Percentiles rank a stretch among this genome's conserved stretches.
phyloP scores from a whole-genome alignment of 2,113 vertebrate genomes.

The Dryoscopus gambensis region DNA sequence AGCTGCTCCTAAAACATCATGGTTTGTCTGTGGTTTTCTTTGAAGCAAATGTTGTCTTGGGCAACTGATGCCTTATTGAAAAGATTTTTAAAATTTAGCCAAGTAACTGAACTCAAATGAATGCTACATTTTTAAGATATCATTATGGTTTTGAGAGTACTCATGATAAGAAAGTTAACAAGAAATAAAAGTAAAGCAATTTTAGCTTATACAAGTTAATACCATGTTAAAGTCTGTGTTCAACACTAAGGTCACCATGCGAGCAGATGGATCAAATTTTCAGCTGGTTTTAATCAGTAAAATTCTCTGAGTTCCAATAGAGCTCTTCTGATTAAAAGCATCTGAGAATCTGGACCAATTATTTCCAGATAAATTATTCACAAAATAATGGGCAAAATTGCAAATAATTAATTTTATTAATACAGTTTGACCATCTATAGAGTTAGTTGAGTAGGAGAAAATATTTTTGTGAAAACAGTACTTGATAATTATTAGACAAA shows the following conservation, averaged over 20 bases:
- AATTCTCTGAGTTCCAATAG: neutral
- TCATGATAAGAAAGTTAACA: neutral
- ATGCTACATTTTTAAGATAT: neutral
- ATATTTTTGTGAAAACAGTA: neutral
- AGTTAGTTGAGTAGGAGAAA: neutral
- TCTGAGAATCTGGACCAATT: constrained; percentile 10
- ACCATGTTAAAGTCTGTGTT: neutral
- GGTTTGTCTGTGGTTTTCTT: neutral
- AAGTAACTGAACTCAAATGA: neutral
- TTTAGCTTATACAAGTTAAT: neutral
- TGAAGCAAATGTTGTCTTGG: neutral
- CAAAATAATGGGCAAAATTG: constrained; percentile 11
- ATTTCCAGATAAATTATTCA: constrained; percentile 52
- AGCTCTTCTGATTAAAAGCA: constrained; percentile 48
- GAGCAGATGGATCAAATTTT: neutral
- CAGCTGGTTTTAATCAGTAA: constrained; percentile 7
- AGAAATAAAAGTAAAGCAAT: neutral
- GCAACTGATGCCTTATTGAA: neutral
- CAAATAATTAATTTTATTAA: constrained; percentile 41
- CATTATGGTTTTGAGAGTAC: neutral
- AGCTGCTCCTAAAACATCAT: neutral
- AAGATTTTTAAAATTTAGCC: neutral
- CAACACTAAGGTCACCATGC: neutral
- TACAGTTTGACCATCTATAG: neutral
- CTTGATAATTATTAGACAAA: neutral